Percentiles rank a stretch among this genome's conserved stretches.
phyloP scores from a whole-genome alignment of 2,113 vertebrate genomes.

The Circaetus cinerascens region DNA sequence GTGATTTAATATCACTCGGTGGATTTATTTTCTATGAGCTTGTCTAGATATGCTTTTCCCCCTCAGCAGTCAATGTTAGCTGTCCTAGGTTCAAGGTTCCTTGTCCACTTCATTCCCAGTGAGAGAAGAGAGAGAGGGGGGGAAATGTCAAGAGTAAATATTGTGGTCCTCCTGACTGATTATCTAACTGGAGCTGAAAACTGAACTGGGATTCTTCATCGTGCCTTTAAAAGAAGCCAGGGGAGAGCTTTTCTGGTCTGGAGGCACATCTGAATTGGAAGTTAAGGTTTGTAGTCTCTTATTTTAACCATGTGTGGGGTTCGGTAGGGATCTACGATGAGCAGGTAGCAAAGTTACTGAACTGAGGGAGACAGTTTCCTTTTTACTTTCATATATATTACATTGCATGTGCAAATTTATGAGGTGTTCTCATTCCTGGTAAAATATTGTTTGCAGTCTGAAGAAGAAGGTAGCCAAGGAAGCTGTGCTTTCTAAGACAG shows the following conservation, averaged over 20 bases:
- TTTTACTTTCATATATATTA: not conserved
- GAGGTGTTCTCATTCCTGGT: not conserved
- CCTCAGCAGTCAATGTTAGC: not conserved
- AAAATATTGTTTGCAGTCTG: accelerated
- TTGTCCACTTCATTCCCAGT: not conserved
- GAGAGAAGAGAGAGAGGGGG: not conserved
- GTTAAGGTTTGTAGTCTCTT: not conserved
- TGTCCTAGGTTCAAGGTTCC: not conserved
- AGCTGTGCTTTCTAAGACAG: not conserved
- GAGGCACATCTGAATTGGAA: not conserved
- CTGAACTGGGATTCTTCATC: not conserved
- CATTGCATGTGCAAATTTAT: not conserved
- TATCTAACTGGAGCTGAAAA: not conserved
- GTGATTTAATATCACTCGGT: not conserved
- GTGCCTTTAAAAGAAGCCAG: not conserved
- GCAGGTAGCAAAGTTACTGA: not conserved
- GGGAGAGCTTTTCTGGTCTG: not conserved
- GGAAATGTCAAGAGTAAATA: not conserved
- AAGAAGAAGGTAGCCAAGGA: not conserved
- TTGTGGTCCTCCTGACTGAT: accelerated
- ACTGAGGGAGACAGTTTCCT: not conserved
- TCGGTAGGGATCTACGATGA: accelerated
- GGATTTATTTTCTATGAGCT: not conserved
- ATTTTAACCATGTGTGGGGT: accelerated
- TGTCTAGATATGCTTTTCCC: not conserved